These are phyloP conservation scores for Tapirus indicus DNA, from an alignment of 2,797 vertebrate genomes.

Conservation along the genomic window DNA sequence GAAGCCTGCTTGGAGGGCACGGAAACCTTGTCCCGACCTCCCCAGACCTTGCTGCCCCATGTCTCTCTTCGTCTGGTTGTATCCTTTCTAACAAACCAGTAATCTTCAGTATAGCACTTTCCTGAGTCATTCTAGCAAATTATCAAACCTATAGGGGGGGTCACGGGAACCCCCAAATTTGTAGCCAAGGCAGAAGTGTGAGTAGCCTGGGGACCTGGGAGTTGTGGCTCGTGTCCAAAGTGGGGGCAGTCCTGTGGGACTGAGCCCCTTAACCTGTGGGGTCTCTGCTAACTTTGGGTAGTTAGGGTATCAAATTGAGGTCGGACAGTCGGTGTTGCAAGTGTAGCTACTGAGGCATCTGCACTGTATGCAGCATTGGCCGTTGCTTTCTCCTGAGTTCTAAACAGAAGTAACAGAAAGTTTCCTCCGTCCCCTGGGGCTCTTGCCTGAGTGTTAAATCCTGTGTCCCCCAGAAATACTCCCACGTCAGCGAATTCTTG, in stretches of 20 bases:
- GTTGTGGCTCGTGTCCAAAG: not conserved
- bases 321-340: not conserved
- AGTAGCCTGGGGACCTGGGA: not conserved
- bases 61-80: not conserved
- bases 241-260: not conserved
- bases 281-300: not conserved
- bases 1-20: not conserved
- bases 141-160: too few relatives aligned
- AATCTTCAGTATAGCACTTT: too few relatives aligned
- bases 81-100: not conserved
- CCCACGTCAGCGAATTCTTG: not conserved
- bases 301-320: not conserved
- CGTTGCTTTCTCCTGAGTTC: not conserved
- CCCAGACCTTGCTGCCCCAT: not conserved
- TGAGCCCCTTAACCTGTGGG: not conserved
- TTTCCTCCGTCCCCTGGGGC: not conserved
- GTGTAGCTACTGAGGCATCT: not conserved
- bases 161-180: too few relatives aligned
- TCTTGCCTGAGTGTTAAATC: not conserved
- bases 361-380: not conserved
- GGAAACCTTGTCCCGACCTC: not conserved
- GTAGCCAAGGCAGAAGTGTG: too few relatives aligned
- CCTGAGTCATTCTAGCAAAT: too few relatives aligned
- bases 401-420: not conserved
- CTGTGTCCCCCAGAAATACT: not conserved